Percentiles rank a stretch among this genome's conserved stretches.
Evolutionary conservation across 2,888 invertebrate genomes (phyloP).

Genomic region (Microctonus hyperodae): DNA sequence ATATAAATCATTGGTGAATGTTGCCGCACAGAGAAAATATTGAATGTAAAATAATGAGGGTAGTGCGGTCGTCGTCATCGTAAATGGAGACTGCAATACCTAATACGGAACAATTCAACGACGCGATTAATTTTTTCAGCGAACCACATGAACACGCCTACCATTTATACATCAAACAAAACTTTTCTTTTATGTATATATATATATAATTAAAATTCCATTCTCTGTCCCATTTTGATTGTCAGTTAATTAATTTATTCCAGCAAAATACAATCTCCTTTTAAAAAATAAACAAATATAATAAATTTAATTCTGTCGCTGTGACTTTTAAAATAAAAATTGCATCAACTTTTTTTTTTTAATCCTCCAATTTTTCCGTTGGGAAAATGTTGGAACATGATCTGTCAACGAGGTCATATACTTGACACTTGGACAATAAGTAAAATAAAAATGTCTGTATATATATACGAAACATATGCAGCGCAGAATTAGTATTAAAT

Average conservation of each 20-base stretch:
- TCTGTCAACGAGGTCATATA: neutral
- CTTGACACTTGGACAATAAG: neutral
- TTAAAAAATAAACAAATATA: too few relatives aligned
- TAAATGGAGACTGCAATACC: constrained; percentile 49
- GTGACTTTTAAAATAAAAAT: neutral
- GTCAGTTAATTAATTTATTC: too few relatives aligned
- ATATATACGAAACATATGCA: too few relatives aligned
- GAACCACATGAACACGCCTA: constrained; percentile 32
- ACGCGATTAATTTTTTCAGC: constrained; percentile 41
- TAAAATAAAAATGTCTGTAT: neutral
- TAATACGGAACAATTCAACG: constrained; percentile 53
- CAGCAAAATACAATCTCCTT: too few relatives aligned
- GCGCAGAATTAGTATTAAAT: neutral
- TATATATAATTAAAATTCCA: too few relatives aligned
- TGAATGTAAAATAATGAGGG: constrained; percentile 28
- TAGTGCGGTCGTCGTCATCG: constrained; percentile 39
- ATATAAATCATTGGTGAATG: constrained; percentile 51
- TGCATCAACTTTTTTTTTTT: too few relatives aligned
- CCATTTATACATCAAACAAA: neutral
- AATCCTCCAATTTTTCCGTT: neutral
- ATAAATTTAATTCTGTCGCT: too few relatives aligned
- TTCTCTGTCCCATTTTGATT: too few relatives aligned
- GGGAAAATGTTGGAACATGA: neutral
- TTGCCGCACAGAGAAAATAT: constrained; percentile 42
- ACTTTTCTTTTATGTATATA: neutral